Base-by-base conservation (phyloP, 2,888 invertebrate genomes). In the Campoplex nolae region DNA sequence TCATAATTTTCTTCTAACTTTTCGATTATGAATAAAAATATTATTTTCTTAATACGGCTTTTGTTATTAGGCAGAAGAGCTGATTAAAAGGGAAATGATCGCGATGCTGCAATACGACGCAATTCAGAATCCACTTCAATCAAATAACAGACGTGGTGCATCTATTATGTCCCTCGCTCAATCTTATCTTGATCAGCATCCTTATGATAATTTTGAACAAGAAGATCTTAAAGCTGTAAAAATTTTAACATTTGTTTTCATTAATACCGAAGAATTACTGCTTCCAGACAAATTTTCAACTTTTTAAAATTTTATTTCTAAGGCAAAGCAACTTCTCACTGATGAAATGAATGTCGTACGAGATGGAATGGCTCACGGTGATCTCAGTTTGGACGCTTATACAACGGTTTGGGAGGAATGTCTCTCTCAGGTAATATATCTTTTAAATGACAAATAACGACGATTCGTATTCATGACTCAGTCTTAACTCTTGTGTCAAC, bases 341-440 rank as follows among this genome's bases (percentile, higher is more conserved):
- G 96, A 96, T 54, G 99, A 99, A 95, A 98, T 99, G 98, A 97
- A 97, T 38, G 95, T 97, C 0, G 99, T 99, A 0, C 97, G 97
- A 93, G 96, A 97, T 83, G 99, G 98, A 67, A 99, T 99, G 99
- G 97, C 97, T 0, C 99, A 99, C 93, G 99, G 99, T 0, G 99
- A 99, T 56, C 95, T 99, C 70, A 97, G 98, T 1, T 95, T 98
- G 71, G 99, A 99, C 89, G 97, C 98, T 0, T 99, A 98, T 93
- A 97, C 97, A 13, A 98, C 99, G 95, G 99, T 99, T 65, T 99
- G 99, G 99, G 98, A 99, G 93, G 99, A 99, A 95, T 99, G 99
- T 94, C 95, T 99, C 75, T 97, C 97, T 0, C 98, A 99, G 96
- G 98, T 98, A 88, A n/a, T 45, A 38, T 18, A 23, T 23, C 54